Evolutionary conservation across 2,888 invertebrate genomes (phyloP).

Genomic region (Podotricha telesiphe): DNA sequence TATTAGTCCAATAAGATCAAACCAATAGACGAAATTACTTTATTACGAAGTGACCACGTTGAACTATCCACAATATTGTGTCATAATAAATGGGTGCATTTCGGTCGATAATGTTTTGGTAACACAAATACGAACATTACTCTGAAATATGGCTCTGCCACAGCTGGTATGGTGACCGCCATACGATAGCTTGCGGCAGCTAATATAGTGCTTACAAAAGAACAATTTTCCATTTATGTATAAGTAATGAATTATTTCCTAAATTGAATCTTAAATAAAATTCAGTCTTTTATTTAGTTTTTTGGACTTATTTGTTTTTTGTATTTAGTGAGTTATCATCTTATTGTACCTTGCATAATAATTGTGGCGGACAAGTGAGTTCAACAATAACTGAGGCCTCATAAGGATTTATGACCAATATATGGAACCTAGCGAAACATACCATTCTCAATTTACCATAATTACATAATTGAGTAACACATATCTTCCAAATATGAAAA

Average conservation of each 20-base stretch:
- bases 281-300: background rate
- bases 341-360: too few relatives aligned
- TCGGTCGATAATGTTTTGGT: slow-evolving; percentile 39
- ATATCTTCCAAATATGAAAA: too few relatives aligned
- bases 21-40: background rate
- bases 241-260: background rate
- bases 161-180: slow-evolving; percentile 40
- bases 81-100: slow-evolving; percentile 37
- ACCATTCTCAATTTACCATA: background rate
- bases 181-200: slow-evolving; percentile 36
- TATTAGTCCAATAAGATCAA: slow-evolving; percentile 3
- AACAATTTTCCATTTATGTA: slow-evolving; percentile 2
- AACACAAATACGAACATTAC: slow-evolving; percentile 41
- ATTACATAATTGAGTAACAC: too few relatives aligned
- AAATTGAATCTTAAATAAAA: slow-evolving; percentile 2
- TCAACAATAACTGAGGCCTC: too few relatives aligned
- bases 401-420: too few relatives aligned
- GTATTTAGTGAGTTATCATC: too few relatives aligned
- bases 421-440: too few relatives aligned
- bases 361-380: too few relatives aligned
- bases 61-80: slow-evolving; percentile 10
- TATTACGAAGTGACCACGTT: background rate
- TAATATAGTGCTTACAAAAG: slow-evolving; percentile 35
- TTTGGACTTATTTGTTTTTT: background rate
- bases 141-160: slow-evolving; percentile 40